Conservation (phyloP, 2,113 vertebrate genomes). For the Morone saxatilis region DNA sequence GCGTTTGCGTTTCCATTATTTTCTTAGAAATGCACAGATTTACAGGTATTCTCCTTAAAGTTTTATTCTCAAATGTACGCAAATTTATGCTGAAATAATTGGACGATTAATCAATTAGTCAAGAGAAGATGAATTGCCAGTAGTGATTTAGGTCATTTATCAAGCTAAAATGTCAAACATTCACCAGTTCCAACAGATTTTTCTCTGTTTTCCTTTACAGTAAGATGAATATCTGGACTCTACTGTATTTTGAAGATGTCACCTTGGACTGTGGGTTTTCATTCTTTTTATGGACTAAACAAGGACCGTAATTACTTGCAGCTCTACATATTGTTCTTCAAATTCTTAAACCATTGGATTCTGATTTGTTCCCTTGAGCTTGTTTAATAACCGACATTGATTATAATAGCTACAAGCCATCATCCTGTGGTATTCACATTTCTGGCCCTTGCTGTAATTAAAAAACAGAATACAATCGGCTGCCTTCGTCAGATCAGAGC, state of each 20-base stretch:
- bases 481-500: conserved; percentile 3
- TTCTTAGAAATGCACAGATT: neutral
- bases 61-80: neutral
- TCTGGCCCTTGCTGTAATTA: neutral
- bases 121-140: neutral
- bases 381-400: neutral
- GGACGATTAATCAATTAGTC: neutral
- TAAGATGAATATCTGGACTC: no score
- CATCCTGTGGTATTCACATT: neutral
- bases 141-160: neutral
- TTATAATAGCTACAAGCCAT: neutral
- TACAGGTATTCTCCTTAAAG: neutral
- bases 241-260: no score
- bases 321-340: no score
- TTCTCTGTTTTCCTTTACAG: no score
- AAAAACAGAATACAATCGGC: neutral
- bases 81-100: no score
- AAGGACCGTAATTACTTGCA: no score
- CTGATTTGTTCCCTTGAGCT: neutral
- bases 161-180: neutral
- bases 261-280: no score
- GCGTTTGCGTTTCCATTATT: no score
- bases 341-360: neutral
- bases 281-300: no score
- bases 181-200: no score